These are phyloP conservation scores for Nasonia vitripennis DNA, from an alignment of 1,140 invertebrate species.

Conservation along the genomic window DNA sequence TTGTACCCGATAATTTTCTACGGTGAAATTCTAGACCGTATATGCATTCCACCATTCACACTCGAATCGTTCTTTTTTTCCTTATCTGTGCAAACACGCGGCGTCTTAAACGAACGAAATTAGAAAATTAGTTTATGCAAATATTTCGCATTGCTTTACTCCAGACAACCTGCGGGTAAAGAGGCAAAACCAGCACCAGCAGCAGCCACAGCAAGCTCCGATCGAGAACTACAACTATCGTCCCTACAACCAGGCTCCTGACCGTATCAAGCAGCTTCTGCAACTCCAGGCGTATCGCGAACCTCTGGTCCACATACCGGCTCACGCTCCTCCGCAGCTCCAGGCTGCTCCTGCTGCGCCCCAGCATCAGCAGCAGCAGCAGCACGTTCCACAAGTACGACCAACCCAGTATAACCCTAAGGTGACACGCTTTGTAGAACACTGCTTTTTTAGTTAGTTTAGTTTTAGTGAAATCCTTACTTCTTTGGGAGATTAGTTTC, in stretches of 20 bases:
- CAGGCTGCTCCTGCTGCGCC: conserved; percentile 37
- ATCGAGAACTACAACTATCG: conserved; percentile 57
- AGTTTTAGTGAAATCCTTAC: too few relatives aligned
- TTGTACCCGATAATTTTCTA: too few relatives aligned
- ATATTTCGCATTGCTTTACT: not conserved
- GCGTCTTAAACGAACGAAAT: too few relatives aligned
- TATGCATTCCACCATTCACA: too few relatives aligned
- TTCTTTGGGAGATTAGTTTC: too few relatives aligned
- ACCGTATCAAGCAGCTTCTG: conserved; percentile 66
- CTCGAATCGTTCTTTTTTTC: too few relatives aligned
- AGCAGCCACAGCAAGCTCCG: conserved; percentile 52
- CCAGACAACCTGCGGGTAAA: conserved; percentile 57
- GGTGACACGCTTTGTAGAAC: not conserved
- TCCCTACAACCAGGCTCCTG: conserved; percentile 64
- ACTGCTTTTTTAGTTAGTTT: not conserved
- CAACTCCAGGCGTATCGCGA: conserved; percentile 64
- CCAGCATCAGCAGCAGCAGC: conserved; percentile 35
- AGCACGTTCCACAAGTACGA: conserved; percentile 43
- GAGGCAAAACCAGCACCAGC: conserved; percentile 55
- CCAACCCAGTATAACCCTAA: conserved; percentile 51
- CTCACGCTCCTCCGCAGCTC: conserved; percentile 59
- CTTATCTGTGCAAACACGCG: too few relatives aligned
- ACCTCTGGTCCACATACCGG: conserved; percentile 66
- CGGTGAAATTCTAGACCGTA: too few relatives aligned
- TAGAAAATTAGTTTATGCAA: not conserved